A percentile compares a stretch with the other conserved stretches of the same genome.
phyloP scores from a whole-genome alignment of 2,888 invertebrate species.

The Sabatieria punctata region DNA sequence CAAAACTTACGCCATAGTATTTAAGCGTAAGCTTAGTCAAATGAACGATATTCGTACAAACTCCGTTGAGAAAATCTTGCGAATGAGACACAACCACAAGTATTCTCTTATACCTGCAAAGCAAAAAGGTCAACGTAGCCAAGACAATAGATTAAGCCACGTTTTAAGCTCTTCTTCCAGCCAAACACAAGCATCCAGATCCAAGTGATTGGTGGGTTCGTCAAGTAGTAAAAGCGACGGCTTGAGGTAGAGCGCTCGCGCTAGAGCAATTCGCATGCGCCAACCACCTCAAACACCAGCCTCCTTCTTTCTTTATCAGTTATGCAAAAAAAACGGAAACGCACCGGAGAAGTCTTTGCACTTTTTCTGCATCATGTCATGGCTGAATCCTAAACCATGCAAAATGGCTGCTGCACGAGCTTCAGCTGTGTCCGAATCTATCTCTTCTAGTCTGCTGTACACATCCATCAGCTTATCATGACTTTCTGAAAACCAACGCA shows the following conservation, averaged over 20 bases:
- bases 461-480: constrained; percentile 93
- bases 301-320: constrained; percentile 2
- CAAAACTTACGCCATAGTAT: constrained; percentile 59
- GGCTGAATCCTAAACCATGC: constrained; percentile 83
- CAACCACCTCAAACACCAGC: constrained; percentile 39
- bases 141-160: too few relatives aligned
- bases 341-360: constrained; percentile 47
- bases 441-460: constrained; percentile 88
- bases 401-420: constrained; percentile 82
- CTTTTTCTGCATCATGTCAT: constrained; percentile 44
- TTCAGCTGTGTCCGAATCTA: constrained; percentile 86
- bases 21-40: constrained; percentile 78
- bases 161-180: constrained; percentile 89
- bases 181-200: constrained; percentile 97
- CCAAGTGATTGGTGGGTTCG: constrained; percentile 44
- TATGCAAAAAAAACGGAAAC: neutral
- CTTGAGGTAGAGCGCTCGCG: constrained; percentile 42
- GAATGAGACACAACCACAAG: constrained; percentile 95
- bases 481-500: constrained; percentile 44
- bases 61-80: constrained; percentile 93
- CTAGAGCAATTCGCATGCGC: constrained; percentile 47
- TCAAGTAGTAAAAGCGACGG: constrained; percentile 44
- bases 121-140: too few relatives aligned
- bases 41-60: constrained; percentile 76
- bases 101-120: constrained; percentile 69